These are phyloP conservation scores for Epizoanthus rinbou DNA, from an alignment of 92 coral and sea anemone genomes.

Conservation along the genomic window DNA sequence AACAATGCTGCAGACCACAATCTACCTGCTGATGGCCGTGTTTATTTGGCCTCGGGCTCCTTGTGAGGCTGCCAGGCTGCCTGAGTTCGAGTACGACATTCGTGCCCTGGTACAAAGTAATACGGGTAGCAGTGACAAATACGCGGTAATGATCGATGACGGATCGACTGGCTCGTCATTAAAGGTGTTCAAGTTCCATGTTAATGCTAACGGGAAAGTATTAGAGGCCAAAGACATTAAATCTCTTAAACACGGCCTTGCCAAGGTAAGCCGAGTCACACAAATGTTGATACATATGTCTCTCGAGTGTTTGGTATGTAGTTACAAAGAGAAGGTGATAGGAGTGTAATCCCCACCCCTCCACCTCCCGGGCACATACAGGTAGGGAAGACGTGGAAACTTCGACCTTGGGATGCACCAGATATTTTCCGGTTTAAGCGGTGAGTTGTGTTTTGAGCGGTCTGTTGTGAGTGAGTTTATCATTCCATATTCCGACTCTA, in stretches of 20 bases:
- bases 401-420: too few relatives aligned
- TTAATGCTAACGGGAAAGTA: constrained; percentile 26
- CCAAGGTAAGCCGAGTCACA: constrained; percentile 4
- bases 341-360: too few relatives aligned
- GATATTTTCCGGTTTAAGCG: too few relatives aligned
- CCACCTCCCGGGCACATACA: too few relatives aligned
- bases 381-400: too few relatives aligned
- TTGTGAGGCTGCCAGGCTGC: constrained; percentile 5
- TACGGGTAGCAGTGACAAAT: not conserved
- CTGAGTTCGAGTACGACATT: constrained; percentile 1
- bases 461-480: too few relatives aligned
- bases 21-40: not conserved
- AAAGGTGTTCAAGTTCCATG: constrained; percentile 37
- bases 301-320: too few relatives aligned
- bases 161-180: constrained; percentile 39
- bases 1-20: not conserved
- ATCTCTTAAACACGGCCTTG: constrained; percentile 27
- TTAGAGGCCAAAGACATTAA: not conserved
- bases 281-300: too few relatives aligned
- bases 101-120: not conserved
- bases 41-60: not conserved
- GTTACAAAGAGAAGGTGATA: too few relatives aligned
- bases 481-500: too few relatives aligned
- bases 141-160: constrained; percentile 46
- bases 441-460: too few relatives aligned